phyloP scores from a whole-genome alignment of 2,888 invertebrate species.

The Scaptomyza tumidula region DNA sequence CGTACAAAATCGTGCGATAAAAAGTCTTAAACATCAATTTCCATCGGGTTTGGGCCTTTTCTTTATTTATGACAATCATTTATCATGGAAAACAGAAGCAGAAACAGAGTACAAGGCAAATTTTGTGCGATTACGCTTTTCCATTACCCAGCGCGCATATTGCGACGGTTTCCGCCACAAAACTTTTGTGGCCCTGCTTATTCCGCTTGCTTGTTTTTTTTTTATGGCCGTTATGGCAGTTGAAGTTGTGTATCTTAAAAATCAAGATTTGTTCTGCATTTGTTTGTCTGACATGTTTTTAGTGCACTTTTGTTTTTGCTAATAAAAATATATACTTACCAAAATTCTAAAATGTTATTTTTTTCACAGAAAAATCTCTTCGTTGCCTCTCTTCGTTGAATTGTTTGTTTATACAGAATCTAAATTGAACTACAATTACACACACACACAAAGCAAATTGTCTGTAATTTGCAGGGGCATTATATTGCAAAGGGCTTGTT shows the following conservation, averaged over 20 bases:
- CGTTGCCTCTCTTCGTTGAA: no score
- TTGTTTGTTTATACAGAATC: conserved; percentile 44
- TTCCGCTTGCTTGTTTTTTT: neutral
- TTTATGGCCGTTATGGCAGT: conserved; percentile 36
- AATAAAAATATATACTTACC: neutral
- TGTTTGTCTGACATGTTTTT: neutral
- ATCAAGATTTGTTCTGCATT: conserved; percentile 18
- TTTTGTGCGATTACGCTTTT: conserved; percentile 77
- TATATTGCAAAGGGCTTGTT: conserved; percentile 61
- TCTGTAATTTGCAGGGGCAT: conserved; percentile 35
- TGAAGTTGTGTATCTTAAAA: conserved; percentile 50
- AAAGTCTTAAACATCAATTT: conserved; percentile 81
- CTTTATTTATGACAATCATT: conserved; percentile 83
- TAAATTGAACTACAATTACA: conserved; percentile 50
- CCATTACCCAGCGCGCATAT: conserved; percentile 64
- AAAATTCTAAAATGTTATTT: no score
- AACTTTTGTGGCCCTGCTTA: neutral
- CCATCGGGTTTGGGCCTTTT: conserved; percentile 64
- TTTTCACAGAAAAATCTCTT: no score
- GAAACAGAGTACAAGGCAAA: conserved; percentile 66
- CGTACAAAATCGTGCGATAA: conserved; percentile 77
- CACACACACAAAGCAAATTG: conserved; percentile 44
- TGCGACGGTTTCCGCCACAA: conserved; percentile 17
- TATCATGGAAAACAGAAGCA: conserved; percentile 64
- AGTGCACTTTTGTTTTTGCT: neutral